Percentiles rank a stretch among this genome's conserved stretches.
phyloP scores from a whole-genome alignment of 2,888 invertebrate genomes.

The Macrosiphum euphorbiae region DNA sequence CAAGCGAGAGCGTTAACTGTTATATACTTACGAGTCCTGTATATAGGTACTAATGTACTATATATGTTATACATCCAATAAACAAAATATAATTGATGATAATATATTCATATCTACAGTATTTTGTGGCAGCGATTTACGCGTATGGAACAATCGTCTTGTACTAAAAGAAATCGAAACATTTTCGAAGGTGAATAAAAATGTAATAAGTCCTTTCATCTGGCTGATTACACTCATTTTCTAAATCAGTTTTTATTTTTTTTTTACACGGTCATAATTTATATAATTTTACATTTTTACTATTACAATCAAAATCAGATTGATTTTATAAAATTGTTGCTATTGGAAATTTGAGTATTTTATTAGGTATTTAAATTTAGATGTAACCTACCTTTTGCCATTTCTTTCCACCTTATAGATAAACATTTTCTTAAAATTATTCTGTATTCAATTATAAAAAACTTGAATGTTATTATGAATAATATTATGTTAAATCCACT shows the following conservation, averaged over 20 bases:
- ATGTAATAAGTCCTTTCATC: not conserved
- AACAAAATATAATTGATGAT: not conserved
- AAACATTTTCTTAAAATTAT: not conserved
- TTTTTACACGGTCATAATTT: not conserved
- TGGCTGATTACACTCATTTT: no score
- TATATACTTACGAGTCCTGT: not conserved
- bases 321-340: not conserved
- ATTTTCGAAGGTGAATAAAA: not conserved
- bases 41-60: no score
- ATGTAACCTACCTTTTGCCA: not conserved
- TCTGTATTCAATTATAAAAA: not conserved
- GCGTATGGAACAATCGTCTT: not conserved
- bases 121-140: not conserved
- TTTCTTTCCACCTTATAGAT: not conserved
- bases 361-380: not conserved
- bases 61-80: not conserved
- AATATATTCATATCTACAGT: not conserved
- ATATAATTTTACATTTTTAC: not conserved
- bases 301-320: not conserved
- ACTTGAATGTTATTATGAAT: no score
- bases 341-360: not conserved
- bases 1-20: not conserved
- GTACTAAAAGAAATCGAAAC: not conserved
- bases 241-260: not conserved
- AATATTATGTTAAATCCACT: not conserved